Evolutionary conservation across 1,140 invertebrate species (phyloP).

Genomic region (Goniozus legneri): DNA sequence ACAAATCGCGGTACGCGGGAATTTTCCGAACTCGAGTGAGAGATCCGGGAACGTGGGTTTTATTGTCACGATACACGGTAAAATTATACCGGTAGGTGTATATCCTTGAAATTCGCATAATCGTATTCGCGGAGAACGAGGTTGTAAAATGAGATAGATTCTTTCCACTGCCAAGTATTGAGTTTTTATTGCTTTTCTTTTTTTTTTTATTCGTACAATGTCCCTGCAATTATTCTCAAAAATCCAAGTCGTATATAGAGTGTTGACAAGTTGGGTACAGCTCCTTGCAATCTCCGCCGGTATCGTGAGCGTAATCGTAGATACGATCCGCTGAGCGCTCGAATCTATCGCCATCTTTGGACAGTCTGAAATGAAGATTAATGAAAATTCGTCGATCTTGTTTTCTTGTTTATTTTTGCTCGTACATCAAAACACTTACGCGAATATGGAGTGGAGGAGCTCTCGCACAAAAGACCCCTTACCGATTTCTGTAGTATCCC

Average conservation of each 20-base stretch:
- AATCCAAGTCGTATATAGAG: constrained; percentile 47
- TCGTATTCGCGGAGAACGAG: too few species aligned
- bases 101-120: too few species aligned
- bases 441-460: constrained; percentile 65
- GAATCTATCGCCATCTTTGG: constrained; percentile 41
- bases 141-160: too few species aligned
- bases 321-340: constrained; percentile 61
- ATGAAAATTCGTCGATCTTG: not conserved
- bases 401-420: not conserved
- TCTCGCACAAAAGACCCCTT: constrained; percentile 66
- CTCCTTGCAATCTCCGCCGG: constrained; percentile 45
- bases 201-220: too few species aligned
- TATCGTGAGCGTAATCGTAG: constrained; percentile 65
- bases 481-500: constrained; percentile 52
- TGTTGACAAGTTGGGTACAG: constrained; percentile 52
- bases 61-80: too few species aligned
- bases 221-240: constrained; percentile 34
- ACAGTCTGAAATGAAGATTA: constrained; percentile 37
- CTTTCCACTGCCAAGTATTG: too few species aligned
- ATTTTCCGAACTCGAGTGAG: too few species aligned
- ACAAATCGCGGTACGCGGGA: too few species aligned
- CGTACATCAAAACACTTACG: constrained; percentile 52
- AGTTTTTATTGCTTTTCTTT: too few species aligned
- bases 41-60: too few species aligned
- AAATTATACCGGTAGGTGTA: too few species aligned